These are phyloP conservation scores for Lycaena phlaeas DNA, from an alignment of 2,888 invertebrate species.

Conservation along the genomic window DNA sequence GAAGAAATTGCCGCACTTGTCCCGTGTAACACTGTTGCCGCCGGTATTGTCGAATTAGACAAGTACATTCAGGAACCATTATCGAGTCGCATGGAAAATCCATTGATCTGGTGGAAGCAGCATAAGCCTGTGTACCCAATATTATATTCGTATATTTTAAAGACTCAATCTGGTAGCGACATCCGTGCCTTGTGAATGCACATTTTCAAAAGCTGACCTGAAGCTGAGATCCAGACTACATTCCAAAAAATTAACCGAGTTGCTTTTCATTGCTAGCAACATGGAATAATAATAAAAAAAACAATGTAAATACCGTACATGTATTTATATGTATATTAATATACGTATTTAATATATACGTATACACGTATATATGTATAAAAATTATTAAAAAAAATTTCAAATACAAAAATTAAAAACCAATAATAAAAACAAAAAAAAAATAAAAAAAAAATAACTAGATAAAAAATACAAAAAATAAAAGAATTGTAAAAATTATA, in stretches of 20 bases:
- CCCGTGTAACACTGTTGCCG: constrained; percentile 18
- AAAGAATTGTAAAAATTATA: too few relatives aligned
- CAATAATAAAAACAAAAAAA: too few relatives aligned
- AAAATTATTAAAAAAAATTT: too few relatives aligned
- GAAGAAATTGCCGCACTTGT: constrained; percentile 13
- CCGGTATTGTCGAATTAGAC: constrained; percentile 19
- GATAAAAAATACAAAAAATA: too few relatives aligned
- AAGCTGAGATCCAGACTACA: constrained; percentile 11
- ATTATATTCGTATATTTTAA: constrained; percentile 12
- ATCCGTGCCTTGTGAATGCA: constrained; percentile 18
- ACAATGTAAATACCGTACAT: too few relatives aligned
- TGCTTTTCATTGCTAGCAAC: constrained; percentile 13
- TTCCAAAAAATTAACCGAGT: constrained; percentile 14
- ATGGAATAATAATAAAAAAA: too few relatives aligned
- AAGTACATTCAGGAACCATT: constrained; percentile 19
- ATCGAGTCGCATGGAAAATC: constrained; percentile 13
- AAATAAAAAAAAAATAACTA: too few relatives aligned
- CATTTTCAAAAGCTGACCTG: constrained; percentile 15
- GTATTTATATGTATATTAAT: too few relatives aligned
- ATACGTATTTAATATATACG: too few relatives aligned
- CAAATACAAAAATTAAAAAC: too few relatives aligned
- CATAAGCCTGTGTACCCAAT: constrained; percentile 16
- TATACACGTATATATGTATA: too few relatives aligned
- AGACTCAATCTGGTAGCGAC: constrained; percentile 14
- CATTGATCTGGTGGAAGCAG: constrained; percentile 16